A percentile compares a stretch with the other conserved stretches of the same genome.
Conservation (phyloP, 2,797 vertebrate species). For the Leptatherina wallacei region DNA sequence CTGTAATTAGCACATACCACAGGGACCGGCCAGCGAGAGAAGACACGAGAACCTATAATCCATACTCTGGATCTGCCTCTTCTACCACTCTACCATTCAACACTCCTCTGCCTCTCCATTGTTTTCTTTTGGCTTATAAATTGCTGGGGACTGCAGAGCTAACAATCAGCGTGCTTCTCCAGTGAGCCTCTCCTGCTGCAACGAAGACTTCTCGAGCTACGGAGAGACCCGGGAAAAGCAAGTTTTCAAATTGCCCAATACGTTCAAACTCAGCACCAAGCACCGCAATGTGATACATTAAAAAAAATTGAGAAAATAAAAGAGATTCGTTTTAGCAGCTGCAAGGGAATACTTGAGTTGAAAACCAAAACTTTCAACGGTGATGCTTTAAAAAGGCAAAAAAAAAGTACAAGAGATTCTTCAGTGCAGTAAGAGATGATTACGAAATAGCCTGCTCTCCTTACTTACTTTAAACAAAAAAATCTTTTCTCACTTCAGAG, state of each 20-base stretch:
- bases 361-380: conserved; percentile 46
- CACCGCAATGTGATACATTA: conserved; percentile 50
- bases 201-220: conserved; percentile 43
- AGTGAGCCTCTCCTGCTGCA: conserved; percentile 55
- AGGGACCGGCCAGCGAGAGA: conserved; percentile 36
- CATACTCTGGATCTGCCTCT: conserved; percentile 38
- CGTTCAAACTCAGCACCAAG: conserved; percentile 47
- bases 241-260: conserved; percentile 58
- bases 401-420: conserved; percentile 19
- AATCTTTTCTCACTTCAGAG: conserved; percentile 23
- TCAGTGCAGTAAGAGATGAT: conserved; percentile 31
- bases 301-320: conserved; percentile 65
- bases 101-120: conserved; percentile 47
- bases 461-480: conserved; percentile 47
- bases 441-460: conserved; percentile 39
- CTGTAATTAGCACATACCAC: conserved; percentile 75
- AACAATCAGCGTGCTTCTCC: conserved; percentile 30
- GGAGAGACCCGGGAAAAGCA: conserved; percentile 32
- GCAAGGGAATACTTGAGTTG: conserved; percentile 40
- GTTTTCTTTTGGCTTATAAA: conserved; percentile 48
- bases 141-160: conserved; percentile 21
- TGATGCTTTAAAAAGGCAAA: background rate
- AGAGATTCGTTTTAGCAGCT: conserved; percentile 55
- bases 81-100: conserved; percentile 41
- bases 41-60: conserved; percentile 66